Evolutionary conservation across 2,113 vertebrate genomes (phyloP).

Genomic region (Pteropus alecto): DNA sequence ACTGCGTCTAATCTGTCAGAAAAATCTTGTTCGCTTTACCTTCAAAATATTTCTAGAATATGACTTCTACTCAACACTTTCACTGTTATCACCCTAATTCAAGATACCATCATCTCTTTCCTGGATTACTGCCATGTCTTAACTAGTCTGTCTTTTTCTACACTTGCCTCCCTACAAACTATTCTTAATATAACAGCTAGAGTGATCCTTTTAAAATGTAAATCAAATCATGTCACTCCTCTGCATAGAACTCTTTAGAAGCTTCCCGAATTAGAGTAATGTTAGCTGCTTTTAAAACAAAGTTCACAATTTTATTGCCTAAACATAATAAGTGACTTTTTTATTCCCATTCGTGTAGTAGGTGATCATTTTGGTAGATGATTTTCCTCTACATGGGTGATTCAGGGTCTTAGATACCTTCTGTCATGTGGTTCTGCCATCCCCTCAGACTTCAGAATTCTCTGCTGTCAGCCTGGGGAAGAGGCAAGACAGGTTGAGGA

Average conservation of each 20-base stretch:
- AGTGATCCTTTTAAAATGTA: conserved; percentile 15
- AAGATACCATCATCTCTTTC: neutral
- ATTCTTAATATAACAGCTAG: neutral
- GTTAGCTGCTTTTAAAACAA: conserved; percentile 21
- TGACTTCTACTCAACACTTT: neutral
- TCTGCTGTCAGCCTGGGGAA: neutral
- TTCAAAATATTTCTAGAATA: neutral
- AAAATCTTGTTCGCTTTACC: neutral
- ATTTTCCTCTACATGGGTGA: neutral
- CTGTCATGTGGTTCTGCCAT: neutral
- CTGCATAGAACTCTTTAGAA: neutral
- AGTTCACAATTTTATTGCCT: neutral
- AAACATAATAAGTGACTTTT: neutral
- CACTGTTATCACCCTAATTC: neutral
- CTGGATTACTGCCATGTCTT: neutral
- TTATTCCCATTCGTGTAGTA: neutral
- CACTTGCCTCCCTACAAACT: neutral
- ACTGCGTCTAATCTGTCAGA: neutral
- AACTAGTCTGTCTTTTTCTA: conserved; percentile 15
- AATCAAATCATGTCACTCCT: neutral
- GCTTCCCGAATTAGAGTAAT: neutral
- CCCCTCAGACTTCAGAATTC: neutral
- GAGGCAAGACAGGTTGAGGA: neutral
- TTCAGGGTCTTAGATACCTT: neutral
- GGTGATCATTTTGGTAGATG: neutral